Evolutionary conservation across 2,113 vertebrate species (phyloP).

Genomic region (Polypterus senegalus): DNA sequence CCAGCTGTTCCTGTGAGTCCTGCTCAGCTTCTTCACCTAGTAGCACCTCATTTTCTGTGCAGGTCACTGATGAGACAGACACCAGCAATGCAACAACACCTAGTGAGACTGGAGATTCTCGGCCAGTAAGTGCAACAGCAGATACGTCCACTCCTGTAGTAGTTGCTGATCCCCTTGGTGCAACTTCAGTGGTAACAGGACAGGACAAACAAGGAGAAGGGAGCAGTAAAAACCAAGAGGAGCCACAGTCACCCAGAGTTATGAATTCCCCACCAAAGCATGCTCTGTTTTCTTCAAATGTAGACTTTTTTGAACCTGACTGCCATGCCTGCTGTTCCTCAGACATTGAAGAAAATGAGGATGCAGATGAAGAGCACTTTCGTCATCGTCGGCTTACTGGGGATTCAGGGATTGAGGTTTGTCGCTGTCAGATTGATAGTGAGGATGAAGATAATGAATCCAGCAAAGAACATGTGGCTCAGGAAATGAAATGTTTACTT

Average conservation of each 20-base stretch:
- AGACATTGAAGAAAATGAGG: slow-evolving; percentile 40
- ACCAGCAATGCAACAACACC: slow-evolving; percentile 53
- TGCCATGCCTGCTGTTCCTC: slow-evolving; percentile 27
- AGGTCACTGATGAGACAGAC: slow-evolving; percentile 62
- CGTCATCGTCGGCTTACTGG: slow-evolving; percentile 74
- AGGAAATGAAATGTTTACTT: slow-evolving; percentile 24
- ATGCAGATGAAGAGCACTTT: slow-evolving; percentile 52
- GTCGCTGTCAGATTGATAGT: slow-evolving; percentile 51
- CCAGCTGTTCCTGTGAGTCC: slow-evolving; percentile 73
- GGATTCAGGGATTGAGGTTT: slow-evolving; percentile 87
- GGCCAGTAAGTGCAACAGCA: neutral
- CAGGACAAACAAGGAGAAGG: slow-evolving; percentile 2
- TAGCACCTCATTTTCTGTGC: slow-evolving; percentile 65
- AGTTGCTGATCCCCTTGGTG: slow-evolving; percentile 31
- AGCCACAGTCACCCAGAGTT: slow-evolving; percentile 16
- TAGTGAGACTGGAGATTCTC: slow-evolving; percentile 27
- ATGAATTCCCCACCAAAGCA: slow-evolving; percentile 27
- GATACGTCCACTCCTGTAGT: slow-evolving; percentile 21
- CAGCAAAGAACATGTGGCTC: slow-evolving; percentile 19
- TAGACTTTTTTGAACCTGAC: slow-evolving; percentile 32
- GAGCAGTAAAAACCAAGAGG: slow-evolving; percentile 20
- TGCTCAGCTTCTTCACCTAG: slow-evolving; percentile 67
- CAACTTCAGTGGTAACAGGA: slow-evolving; percentile 11
- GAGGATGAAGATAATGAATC: slow-evolving; percentile 29
- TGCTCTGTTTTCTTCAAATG: slow-evolving; percentile 37